Conservation (phyloP, 2,797 vertebrate genomes). For the Sarcophilus harrisii region DNA sequence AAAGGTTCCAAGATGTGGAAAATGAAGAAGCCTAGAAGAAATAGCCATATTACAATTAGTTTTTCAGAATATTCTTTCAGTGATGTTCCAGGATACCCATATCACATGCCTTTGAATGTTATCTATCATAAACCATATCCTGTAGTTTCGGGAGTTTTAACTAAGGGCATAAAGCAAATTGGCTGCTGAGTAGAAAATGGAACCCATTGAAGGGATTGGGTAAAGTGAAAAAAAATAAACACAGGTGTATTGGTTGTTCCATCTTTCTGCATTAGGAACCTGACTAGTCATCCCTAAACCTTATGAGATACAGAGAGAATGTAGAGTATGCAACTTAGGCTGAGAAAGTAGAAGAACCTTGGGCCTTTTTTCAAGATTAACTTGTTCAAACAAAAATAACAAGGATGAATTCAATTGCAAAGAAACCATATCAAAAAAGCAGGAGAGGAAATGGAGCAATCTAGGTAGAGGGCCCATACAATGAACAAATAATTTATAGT, state of each 20-base stretch:
- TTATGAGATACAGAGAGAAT: neutral
- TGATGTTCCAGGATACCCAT: neutral
- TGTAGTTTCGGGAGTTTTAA: neutral
- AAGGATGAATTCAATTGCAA: neutral
- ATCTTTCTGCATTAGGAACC: neutral
- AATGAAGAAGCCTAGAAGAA: neutral
- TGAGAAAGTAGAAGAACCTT: neutral
- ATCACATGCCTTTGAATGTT: neutral
- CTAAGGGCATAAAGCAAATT: neutral
- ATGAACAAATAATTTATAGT: neutral
- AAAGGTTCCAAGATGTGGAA: neutral
- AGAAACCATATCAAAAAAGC: neutral
- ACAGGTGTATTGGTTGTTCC: neutral
- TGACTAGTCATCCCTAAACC: neutral
- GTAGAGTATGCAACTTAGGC: neutral
- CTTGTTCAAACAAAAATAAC: neutral
- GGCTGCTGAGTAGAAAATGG: neutral
- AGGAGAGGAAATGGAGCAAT: neutral
- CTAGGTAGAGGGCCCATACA: neutral
- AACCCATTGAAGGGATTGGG: neutral
- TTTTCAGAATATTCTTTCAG: neutral
- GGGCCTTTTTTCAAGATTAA: neutral
- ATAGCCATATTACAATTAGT: neutral
- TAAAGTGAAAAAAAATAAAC: neutral
- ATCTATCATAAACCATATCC: neutral